phyloP scores from a whole-genome alignment of 2,797 vertebrate genomes.

The Lepilemur ruficaudatus region DNA sequence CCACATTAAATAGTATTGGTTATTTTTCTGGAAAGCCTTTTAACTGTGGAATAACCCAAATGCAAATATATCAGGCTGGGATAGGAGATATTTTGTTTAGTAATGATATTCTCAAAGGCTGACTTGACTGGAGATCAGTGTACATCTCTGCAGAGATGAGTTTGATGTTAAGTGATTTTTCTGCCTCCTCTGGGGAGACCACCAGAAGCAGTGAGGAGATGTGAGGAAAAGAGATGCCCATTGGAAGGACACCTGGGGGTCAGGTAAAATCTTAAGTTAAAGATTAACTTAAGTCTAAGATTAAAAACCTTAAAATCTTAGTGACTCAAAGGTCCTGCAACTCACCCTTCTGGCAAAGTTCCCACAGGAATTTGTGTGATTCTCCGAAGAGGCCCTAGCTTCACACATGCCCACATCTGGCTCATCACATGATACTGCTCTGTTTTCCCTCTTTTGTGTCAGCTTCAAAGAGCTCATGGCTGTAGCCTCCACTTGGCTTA shows the following conservation, averaged over 20 bases:
- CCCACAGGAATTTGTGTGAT: background rate
- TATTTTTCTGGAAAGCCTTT: background rate
- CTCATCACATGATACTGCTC: background rate
- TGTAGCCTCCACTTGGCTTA: background rate
- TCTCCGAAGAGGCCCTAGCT: background rate
- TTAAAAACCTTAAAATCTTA: background rate
- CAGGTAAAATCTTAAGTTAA: background rate
- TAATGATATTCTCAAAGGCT: slow-evolving; percentile 27
- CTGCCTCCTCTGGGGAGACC: background rate
- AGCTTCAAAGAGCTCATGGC: background rate
- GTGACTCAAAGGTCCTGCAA: background rate
- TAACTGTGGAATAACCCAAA: slow-evolving; percentile 11
- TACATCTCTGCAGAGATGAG: background rate
- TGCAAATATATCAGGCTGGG: background rate
- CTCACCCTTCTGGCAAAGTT: background rate
- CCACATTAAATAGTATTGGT: background rate
- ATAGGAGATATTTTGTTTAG: background rate
- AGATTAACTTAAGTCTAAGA: no score
- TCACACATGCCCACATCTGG: background rate
- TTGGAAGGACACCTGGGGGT: background rate
- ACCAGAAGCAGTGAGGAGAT: background rate
- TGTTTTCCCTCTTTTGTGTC: background rate
- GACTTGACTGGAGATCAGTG: background rate
- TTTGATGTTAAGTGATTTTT: background rate
- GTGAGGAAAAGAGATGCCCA: background rate